These are phyloP conservation scores for Masticophis lateralis DNA, from an alignment of 2,797 vertebrate species.

Conservation along the genomic window DNA sequence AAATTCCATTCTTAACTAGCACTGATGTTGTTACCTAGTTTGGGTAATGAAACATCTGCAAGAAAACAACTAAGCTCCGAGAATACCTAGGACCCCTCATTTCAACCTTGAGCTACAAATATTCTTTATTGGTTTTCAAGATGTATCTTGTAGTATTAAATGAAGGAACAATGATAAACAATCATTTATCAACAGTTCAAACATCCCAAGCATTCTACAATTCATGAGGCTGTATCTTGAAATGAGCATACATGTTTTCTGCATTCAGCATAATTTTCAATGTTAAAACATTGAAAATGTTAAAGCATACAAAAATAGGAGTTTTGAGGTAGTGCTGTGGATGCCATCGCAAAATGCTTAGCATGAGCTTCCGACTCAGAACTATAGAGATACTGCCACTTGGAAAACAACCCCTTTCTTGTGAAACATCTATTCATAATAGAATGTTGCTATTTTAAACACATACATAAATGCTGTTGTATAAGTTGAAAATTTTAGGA, in stretches of 20 bases:
- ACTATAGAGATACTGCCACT: not conserved
- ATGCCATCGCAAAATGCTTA: not conserved
- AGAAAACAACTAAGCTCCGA: not conserved
- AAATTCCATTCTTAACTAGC: not conserved
- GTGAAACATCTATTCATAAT: not conserved
- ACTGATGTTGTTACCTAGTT: not conserved
- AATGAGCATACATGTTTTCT: not conserved
- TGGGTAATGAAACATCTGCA: not conserved
- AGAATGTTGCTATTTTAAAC: not conserved
- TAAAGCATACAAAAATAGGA: not conserved
- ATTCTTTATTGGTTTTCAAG: not conserved
- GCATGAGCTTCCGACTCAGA: not conserved
- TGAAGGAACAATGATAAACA: not conserved
- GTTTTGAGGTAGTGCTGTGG: not conserved
- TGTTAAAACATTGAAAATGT: not conserved
- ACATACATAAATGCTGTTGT: not conserved
- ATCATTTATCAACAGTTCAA: not conserved
- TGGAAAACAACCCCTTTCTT: not conserved
- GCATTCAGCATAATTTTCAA: not conserved
- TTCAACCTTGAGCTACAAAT: not conserved
- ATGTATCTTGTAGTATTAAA: not conserved
- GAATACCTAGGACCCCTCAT: not conserved
- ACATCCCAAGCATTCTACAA: not conserved
- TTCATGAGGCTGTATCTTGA: not conserved
- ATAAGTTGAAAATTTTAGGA: not conserved